Conservation (phyloP, 1,140 invertebrate species). For the Drosophila neocordata region DNA sequence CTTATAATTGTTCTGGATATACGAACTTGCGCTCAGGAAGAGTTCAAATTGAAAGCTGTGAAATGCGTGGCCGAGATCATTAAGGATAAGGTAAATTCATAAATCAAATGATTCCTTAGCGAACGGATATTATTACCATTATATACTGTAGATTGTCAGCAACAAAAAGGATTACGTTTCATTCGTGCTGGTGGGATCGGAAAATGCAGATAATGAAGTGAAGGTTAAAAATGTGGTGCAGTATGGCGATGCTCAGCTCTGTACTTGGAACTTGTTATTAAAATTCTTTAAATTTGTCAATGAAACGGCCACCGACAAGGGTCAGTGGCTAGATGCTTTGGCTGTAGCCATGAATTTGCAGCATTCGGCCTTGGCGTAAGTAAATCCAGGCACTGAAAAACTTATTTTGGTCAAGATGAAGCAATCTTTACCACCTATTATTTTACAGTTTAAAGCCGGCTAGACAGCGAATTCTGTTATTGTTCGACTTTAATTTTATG, state of each 20-base stretch:
- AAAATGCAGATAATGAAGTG: conserved; percentile 5
- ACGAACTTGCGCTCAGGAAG: conserved; percentile 50
- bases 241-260: conserved; percentile 27
- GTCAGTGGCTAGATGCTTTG: conserved; percentile 70
- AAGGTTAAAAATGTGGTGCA: conserved; percentile 44
- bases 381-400: not conserved
- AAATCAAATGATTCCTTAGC: not conserved
- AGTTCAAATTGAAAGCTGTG: conserved; percentile 64
- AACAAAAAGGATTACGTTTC: conserved; percentile 69
- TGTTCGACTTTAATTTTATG: conserved; percentile 69
- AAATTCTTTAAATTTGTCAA: conserved; percentile 64
- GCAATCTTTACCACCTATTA: not conserved
- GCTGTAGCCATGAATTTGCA: conserved; percentile 48
- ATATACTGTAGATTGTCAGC: conserved; percentile 53
- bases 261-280: conserved; percentile 62
- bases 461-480: conserved; percentile 55
- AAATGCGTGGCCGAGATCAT: conserved; percentile 64
- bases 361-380: conserved; percentile 39
- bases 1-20: conserved; percentile 66
- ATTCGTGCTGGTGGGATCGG: conserved; percentile 69
- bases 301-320: conserved; percentile 41
- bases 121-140: not conserved
- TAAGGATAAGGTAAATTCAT: conserved; percentile 57
- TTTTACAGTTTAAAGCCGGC: conserved; percentile 29
- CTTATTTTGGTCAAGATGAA: not conserved